These are phyloP conservation scores for Heliconius ismenius DNA, from an alignment of 2,888 invertebrate species.

Conservation along the genomic window DNA sequence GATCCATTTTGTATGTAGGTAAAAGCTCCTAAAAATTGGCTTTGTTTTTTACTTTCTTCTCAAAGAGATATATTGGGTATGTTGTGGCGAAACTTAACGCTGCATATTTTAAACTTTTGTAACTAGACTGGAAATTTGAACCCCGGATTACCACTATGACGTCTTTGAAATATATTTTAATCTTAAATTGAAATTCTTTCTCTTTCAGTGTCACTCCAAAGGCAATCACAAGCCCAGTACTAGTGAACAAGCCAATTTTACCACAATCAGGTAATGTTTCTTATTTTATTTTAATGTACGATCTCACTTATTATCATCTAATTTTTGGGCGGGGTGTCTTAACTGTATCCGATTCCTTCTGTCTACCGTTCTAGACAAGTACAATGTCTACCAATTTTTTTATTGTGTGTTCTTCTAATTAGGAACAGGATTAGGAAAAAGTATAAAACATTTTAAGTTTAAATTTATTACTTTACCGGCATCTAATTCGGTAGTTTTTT, in stretches of 20 bases:
- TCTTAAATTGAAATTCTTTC: slow-evolving; percentile 44
- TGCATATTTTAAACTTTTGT: not conserved
- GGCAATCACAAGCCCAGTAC: slow-evolving; percentile 59
- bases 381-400: no score
- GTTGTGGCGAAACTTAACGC: not conserved
- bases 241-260: slow-evolving; percentile 61
- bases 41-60: slow-evolving; percentile 16
- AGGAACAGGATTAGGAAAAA: no score
- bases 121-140: no score
- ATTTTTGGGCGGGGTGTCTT: not conserved
- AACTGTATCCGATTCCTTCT: no score
- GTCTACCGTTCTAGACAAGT: no score
- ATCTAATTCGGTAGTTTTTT: no score
- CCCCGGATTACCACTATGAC: no score
- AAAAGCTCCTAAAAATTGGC: not conserved
- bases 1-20: no score
- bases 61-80: not conserved
- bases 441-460: no score
- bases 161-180: not conserved
- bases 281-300: not conserved
- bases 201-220: slow-evolving; percentile 72
- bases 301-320: slow-evolving; percentile 12
- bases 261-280: slow-evolving; percentile 61
- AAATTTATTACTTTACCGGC: no score
- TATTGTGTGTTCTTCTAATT: no score